Evolutionary conservation across 1,140 invertebrate genomes (phyloP).

Genomic region (Pararge aegeria): DNA sequence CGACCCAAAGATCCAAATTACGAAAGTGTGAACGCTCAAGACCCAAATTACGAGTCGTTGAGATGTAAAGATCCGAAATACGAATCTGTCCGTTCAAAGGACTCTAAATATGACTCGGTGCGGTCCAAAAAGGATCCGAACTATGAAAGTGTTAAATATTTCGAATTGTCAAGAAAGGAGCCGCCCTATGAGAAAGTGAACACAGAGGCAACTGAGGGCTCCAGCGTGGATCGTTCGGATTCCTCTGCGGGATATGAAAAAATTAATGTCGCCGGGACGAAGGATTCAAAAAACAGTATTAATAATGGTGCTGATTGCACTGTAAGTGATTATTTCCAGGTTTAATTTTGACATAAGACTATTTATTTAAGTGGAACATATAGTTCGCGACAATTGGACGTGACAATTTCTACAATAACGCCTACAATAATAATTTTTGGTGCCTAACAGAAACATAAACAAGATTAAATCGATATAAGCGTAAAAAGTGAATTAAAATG

Average conservation of each 20-base stretch:
- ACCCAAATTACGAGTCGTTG: slow-evolving; percentile 70
- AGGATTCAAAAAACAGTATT: slow-evolving; percentile 67
- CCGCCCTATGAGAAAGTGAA: slow-evolving; percentile 79
- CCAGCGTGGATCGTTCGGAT: slow-evolving; percentile 63
- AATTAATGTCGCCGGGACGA: slow-evolving; percentile 59
- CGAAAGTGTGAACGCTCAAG: slow-evolving; percentile 55
- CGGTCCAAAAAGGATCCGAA: slow-evolving; percentile 76
- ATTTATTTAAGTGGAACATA: slow-evolving; percentile 21
- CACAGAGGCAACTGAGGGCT: slow-evolving; percentile 51
- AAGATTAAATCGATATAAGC: too few relatives aligned
- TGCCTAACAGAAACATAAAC: too few relatives aligned
- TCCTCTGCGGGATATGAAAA: slow-evolving; percentile 77
- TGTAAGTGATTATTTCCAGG: slow-evolving; percentile 78
- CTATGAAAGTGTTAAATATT: slow-evolving; percentile 81
- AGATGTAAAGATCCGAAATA: slow-evolving; percentile 83
- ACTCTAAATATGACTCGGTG: slow-evolving; percentile 73
- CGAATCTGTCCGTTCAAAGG: slow-evolving; percentile 82
- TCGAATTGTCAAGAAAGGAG: slow-evolving; percentile 73
- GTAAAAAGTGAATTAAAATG: too few relatives aligned
- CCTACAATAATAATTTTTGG: too few relatives aligned
- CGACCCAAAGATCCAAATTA: slow-evolving; percentile 77
- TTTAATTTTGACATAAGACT: slow-evolving; percentile 46
- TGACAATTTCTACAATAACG: too few relatives aligned
- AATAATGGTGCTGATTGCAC: slow-evolving; percentile 61
- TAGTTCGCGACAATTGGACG: too few relatives aligned